phyloP scores from a whole-genome alignment of 1,140 invertebrate species.

The Bombus turneri region DNA sequence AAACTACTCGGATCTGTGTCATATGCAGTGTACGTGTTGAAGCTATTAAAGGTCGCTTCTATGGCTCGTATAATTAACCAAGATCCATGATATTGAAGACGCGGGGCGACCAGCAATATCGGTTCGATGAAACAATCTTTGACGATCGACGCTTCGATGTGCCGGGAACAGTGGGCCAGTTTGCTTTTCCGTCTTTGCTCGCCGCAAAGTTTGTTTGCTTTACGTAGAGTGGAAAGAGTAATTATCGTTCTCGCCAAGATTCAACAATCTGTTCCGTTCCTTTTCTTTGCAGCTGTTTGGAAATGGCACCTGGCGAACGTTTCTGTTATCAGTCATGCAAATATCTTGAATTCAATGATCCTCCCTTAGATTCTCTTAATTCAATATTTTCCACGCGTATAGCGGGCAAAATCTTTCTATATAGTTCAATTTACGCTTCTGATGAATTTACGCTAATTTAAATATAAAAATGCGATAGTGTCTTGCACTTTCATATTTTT shows the following conservation, averaged over 20 bases:
- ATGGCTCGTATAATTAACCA: slow-evolving; percentile 63
- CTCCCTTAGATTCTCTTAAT: background rate
- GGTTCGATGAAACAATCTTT: slow-evolving; percentile 42
- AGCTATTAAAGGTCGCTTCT: slow-evolving; percentile 62
- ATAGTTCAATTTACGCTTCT: no score
- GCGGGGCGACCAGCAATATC: slow-evolving; percentile 16
- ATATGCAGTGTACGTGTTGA: slow-evolving; percentile 32
- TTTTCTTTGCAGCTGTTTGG: background rate
- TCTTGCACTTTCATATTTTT: background rate
- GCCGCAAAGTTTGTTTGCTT: slow-evolving; percentile 10
- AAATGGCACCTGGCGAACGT: background rate
- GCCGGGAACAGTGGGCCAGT: background rate
- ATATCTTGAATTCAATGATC: background rate
- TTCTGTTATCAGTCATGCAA: background rate
- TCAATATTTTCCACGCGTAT: background rate
- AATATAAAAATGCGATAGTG: no score
- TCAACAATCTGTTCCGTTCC: background rate
- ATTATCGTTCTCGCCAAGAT: slow-evolving; percentile 19
- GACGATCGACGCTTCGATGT: slow-evolving; percentile 41
- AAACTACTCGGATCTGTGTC: background rate
- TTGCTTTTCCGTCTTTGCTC: slow-evolving; percentile 21
- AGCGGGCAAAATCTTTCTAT: no score
- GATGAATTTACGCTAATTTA: no score
- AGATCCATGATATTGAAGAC: slow-evolving; percentile 58
- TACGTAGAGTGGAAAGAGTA: slow-evolving; percentile 3